phyloP scores from a whole-genome alignment of 2,888 invertebrate genomes.

The Tineola bisselliella region DNA sequence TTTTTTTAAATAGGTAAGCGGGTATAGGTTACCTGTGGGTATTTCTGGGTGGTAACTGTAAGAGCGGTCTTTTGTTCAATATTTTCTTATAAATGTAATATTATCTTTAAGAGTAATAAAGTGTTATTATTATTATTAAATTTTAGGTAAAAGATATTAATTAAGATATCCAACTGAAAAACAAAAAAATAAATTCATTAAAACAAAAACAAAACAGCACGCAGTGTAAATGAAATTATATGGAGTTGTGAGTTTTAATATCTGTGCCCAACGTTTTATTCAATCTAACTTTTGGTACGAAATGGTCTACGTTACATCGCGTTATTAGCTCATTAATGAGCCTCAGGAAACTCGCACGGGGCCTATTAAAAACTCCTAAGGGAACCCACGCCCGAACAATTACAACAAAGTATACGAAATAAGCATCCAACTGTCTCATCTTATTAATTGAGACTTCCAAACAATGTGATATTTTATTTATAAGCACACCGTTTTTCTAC shows the following conservation, averaged over 20 bases:
- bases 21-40: too few relatives aligned
- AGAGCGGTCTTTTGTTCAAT: too few relatives aligned
- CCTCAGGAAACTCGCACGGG: constrained; percentile 37
- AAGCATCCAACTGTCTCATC: constrained; percentile 26
- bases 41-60: too few relatives aligned
- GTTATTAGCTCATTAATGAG: constrained; percentile 60
- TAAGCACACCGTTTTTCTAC: too few relatives aligned
- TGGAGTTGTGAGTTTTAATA: constrained; percentile 2
- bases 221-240: neutral
- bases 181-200: neutral
- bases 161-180: neutral
- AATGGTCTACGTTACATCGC: constrained; percentile 49
- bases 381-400: constrained; percentile 42
- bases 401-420: constrained; percentile 29
- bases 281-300: constrained; percentile 53
- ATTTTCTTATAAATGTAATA: too few relatives aligned
- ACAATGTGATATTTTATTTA: constrained; percentile 20
- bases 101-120: too few relatives aligned
- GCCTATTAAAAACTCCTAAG: constrained; percentile 57
- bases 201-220: neutral
- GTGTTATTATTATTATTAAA: too few relatives aligned
- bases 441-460: constrained; percentile 32
- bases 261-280: constrained; percentile 39
- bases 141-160: neutral
- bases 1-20: too few relatives aligned